Conservation (phyloP, 2,888 invertebrate genomes). For the Brachynemurus nebulosus region DNA sequence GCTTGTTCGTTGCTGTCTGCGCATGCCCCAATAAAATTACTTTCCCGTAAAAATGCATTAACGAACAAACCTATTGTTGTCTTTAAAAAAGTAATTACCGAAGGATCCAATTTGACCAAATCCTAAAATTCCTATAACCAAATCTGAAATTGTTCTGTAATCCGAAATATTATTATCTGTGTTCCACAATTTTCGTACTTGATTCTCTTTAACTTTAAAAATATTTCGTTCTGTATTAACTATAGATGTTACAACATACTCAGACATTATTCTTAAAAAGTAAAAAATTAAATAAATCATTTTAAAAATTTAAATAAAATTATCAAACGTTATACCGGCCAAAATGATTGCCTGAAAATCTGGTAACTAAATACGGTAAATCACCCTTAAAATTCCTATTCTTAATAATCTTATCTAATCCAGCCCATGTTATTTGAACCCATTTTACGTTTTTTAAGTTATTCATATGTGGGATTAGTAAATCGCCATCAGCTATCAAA, state of each 20-base stretch:
- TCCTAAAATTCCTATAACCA: conserved; percentile 39
- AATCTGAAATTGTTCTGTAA: conserved; percentile 31
- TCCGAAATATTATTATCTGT: conserved; percentile 25
- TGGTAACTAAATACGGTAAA: conserved; percentile 26
- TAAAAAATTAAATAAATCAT: background rate
- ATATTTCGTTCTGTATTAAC: conserved; percentile 34
- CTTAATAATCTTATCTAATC: conserved; percentile 26
- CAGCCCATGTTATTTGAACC: conserved; percentile 36
- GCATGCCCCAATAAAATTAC: too few relatives aligned
- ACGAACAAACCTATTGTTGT: too few relatives aligned
- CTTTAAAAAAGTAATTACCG: background rate
- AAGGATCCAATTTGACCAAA: conserved; percentile 35
- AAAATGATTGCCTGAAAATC: conserved; percentile 33
- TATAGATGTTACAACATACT: conserved; percentile 36
- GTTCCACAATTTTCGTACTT: conserved; percentile 26
- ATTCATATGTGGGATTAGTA: conserved; percentile 28
- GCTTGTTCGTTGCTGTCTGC: too few relatives aligned
- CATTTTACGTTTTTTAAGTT: conserved; percentile 30
- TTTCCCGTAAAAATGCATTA: too few relatives aligned
- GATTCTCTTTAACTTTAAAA: conserved; percentile 27
- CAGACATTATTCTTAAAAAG: conserved; percentile 30
- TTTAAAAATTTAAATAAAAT: background rate
- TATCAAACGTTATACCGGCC: conserved; percentile 21
- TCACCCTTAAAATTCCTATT: conserved; percentile 22
- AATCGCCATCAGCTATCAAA: conserved; percentile 30